Base-by-base conservation (phyloP, 2,113 vertebrate genomes). In the Macrotus californicus region DNA sequence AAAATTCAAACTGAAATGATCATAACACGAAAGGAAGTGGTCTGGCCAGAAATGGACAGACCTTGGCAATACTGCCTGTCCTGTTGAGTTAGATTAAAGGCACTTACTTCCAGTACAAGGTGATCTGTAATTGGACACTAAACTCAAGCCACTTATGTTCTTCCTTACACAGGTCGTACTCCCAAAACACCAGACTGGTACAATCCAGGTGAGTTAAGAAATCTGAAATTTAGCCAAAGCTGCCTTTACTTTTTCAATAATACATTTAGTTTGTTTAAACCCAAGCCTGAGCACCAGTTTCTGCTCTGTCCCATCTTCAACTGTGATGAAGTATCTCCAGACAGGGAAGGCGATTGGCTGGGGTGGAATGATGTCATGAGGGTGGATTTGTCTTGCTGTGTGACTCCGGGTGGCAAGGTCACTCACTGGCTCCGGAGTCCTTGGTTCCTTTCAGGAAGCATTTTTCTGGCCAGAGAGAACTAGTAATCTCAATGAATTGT, bases 171-270 rank as follows among this genome's bases (percentile, higher is more conserved):
- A 99, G 99, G 99, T 94, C 98, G 94, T 75, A 98, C 85, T 14
- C 98, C 98, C 31, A 98, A 98, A 97, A 98, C 64, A 18, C 99
- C 99, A 8, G 98, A 98, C 18, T 99, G 99, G 99, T 99, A 99
- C 96, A 99, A 99, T 96, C 99, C 99, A 96, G 99, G 99, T 99
- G 98, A 99, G 85, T 90, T 2, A 36, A 91, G 34, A 79, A 93
- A 89, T 80, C 41, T 94, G n/a, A 94, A 93, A 87, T 64, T 66
- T 82, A 94, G 64, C 8, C 8, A 48, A 61, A 92, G 21, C 34
- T 29, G 50, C 54, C 82, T 93, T 84, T 76, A 59, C 70, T 43
- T 86, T 96, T 81, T 69, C 19, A 64, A 34, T 46, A 73, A 85
- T 80, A 11, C 48, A 26, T 90, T 24, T 64, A 43, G 39, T 87